Evolutionary conservation across 2,797 vertebrate species (phyloP), one percentile per base, ranked within the genome.

Genomic region (Alcedo quadribrachys): DNA sequence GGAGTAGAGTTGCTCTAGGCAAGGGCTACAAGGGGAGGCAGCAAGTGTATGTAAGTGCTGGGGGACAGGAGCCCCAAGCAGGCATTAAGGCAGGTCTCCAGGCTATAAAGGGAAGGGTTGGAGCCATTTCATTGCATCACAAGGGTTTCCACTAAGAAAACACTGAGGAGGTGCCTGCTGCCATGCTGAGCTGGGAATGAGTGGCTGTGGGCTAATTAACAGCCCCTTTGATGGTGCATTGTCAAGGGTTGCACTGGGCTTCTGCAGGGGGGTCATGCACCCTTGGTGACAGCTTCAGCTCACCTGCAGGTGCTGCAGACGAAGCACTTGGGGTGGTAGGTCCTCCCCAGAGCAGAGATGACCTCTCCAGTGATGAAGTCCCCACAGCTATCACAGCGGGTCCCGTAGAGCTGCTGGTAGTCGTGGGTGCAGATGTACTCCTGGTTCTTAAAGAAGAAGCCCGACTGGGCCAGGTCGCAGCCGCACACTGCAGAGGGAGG

Each of bases 401-500:
- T 99, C n/a, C 99, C 99, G 0, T 99, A 99, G 88, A 99, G 98
- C 57, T 99, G 98, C 97, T 99, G 99, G 96, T 99, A 99, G 97
- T 99, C 99, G 2, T 98, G 97, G 18, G 99, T 99, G 93, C 99
- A 99, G 97, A 99, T 99, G 97, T 99, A 99, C 93, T 99, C 99
- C 69, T 99, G 98, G 92, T 99, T 99, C 98, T 99, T 99, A 95
- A 99, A 99, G 98, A 99, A 99, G 97, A 99, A 99, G 65, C 99
- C 99, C 0, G 99, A 99, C 95, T 98, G 98, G 58, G 99, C 99
- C 97, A 99, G 98, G 96, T 99, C 98, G 74, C 99, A 99, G 97
- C 98, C 98, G 21, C 99, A 99, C 95, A 99, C 99, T 99, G 97
- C 35, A 69, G 55, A 69, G 20, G 45, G 67, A 85, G 45, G 75